These are phyloP conservation scores for Pseudolaguvia tuberculata DNA, from an alignment of 2,113 vertebrate species.

Conservation along the genomic window DNA sequence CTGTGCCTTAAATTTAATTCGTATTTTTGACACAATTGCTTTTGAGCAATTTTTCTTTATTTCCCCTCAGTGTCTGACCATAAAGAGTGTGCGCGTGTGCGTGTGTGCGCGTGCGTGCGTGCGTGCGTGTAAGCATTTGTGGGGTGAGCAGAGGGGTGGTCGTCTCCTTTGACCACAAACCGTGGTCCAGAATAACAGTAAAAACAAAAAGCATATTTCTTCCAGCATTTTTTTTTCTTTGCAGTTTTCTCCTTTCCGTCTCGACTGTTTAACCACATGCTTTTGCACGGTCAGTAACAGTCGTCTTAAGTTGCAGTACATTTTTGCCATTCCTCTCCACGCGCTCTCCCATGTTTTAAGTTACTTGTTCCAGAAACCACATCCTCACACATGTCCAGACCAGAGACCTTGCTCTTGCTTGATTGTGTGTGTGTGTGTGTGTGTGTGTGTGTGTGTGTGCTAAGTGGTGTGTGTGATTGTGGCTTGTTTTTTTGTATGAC, in stretches of 20 bases:
- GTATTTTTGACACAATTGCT: too few species aligned
- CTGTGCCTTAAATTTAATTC: too few species aligned
- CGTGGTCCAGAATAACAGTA: background rate
- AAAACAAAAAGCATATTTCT: too few species aligned
- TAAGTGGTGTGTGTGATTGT: background rate
- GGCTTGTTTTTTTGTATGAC: slow-evolving; percentile 23
- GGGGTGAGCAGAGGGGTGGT: too few species aligned
- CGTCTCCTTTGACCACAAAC: background rate
- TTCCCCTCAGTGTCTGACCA: too few species aligned
- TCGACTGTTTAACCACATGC: background rate
- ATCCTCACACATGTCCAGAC: slow-evolving; percentile 28
- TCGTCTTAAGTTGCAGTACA: background rate
- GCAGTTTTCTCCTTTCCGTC: background rate
- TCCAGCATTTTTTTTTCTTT: background rate
- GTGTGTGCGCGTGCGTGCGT: background rate
- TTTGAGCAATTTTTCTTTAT: background rate
- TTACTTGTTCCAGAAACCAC: slow-evolving; percentile 23
- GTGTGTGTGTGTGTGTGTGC: background rate
- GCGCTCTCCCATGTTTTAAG: background rate
- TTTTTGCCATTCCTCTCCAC: background rate
- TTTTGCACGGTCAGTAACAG: background rate
- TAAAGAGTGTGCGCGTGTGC: background rate
- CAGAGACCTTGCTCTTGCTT: slow-evolving; percentile 23
- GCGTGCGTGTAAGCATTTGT: background rate
- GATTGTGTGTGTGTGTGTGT: slow-evolving; percentile 19